Percentiles rank a stretch among this genome's conserved stretches.
Conservation (phyloP, 1,140 invertebrate genomes). For the Nasonia giraulti region DNA sequence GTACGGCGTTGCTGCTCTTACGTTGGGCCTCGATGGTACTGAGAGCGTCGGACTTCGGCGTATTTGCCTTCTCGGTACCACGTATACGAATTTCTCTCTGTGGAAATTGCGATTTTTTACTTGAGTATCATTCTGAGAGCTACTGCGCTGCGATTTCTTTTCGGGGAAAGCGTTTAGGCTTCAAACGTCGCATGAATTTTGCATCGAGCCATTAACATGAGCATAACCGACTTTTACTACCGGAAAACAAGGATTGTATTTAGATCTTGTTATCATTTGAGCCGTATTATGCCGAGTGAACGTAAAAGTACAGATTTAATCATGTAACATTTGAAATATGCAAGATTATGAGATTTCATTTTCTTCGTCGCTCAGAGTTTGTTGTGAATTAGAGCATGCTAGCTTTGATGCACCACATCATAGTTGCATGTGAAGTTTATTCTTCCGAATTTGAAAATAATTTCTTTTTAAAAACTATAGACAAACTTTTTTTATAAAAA, state of each 20-base stretch:
- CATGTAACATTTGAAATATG: background rate
- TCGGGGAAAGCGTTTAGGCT: background rate
- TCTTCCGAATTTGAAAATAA: too few species aligned
- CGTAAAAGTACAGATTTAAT: background rate
- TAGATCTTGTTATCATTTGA: too few species aligned
- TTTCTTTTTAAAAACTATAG: too few species aligned
- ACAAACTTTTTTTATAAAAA: too few species aligned
- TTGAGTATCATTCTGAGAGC: background rate
- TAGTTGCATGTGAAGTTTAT: too few species aligned
- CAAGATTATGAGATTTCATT: background rate
- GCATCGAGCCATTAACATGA: background rate
- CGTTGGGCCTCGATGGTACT: slow-evolving; percentile 49
- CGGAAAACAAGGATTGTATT: too few species aligned
- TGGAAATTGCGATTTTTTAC: slow-evolving; percentile 3
- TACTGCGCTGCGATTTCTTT: background rate
- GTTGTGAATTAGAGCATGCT: background rate
- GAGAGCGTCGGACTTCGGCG: slow-evolving; percentile 56
- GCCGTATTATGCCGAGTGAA: background rate
- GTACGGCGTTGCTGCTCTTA: slow-evolving; percentile 45
- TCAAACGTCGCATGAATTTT: background rate
- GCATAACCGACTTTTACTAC: too few species aligned
- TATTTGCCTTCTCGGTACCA: slow-evolving; percentile 59
- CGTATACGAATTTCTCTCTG: slow-evolving; percentile 63
- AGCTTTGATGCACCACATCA: background rate
- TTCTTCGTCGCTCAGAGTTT: background rate